phyloP scores from a whole-genome alignment of 2,113 vertebrate species.

The Myotis lucifugus region DNA sequence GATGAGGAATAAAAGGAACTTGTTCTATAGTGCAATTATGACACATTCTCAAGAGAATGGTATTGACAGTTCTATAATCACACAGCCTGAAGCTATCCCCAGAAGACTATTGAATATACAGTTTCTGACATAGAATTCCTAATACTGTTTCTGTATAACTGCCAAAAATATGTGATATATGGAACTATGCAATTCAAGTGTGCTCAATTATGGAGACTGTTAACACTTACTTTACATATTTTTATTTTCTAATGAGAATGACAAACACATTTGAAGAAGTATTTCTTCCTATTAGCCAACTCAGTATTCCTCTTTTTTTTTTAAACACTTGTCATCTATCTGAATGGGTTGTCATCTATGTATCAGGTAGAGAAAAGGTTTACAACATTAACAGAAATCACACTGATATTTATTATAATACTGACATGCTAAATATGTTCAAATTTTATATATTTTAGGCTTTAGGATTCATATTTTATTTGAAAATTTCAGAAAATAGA shows the following conservation, averaged over 20 bases:
- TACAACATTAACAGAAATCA: not conserved
- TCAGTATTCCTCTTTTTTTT: not conserved
- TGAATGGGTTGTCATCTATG: not conserved
- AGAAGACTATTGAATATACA: not conserved
- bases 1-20: conserved; percentile 41
- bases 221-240: not conserved
- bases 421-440: not conserved
- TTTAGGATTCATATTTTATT: not conserved
- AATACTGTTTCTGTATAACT: not conserved
- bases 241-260: conserved; percentile 24
- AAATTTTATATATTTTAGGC: not conserved
- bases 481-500: not conserved
- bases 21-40: not conserved
- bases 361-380: not conserved
- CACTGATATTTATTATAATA: not conserved
- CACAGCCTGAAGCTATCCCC: conserved; percentile 1
- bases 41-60: conserved; percentile 29
- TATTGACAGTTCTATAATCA: conserved; percentile 49
- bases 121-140: not conserved
- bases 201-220: not conserved
- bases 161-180: conserved; percentile 1
- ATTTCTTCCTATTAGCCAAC: not conserved
- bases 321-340: not conserved
- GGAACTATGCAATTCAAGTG: not conserved
- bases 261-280: not conserved